Conservation (phyloP, 1,140 invertebrate genomes). For the Sycobia sp. region DNA sequence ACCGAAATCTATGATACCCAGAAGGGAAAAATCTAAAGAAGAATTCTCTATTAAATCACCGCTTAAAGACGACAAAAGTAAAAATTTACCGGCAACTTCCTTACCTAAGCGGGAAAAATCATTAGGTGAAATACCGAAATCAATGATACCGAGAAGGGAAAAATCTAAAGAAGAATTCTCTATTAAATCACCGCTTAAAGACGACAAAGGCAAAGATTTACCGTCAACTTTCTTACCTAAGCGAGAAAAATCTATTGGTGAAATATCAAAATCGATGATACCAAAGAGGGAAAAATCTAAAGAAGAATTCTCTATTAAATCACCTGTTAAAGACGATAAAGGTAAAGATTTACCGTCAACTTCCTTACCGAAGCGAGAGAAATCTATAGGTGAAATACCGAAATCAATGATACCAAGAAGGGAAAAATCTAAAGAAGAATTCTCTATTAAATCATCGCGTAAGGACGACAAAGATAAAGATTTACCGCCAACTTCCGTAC, state of each 20-base stretch:
- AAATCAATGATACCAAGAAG: conserved; percentile 6
- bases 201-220: conserved; percentile 11
- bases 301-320: conserved; percentile 9
- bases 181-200: conserved; percentile 12
- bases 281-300: conserved; percentile 16
- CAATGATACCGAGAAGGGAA: conserved; percentile 27
- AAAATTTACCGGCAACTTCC: not conserved
- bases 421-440: conserved; percentile 26
- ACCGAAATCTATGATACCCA: conserved; percentile 11
- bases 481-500: not conserved
- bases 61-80: not conserved
- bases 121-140: conserved; percentile 27
- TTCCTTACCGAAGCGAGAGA: not conserved
- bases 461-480: conserved; percentile 20
- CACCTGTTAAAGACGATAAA: not conserved
- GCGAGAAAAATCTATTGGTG: conserved; percentile 5
- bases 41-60: conserved; percentile 12
- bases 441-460: not conserved
- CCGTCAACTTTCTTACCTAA: not conserved
- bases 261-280: conserved; percentile 23
- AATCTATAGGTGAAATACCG: conserved; percentile 22
- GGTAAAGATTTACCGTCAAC: not conserved
- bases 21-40: conserved; percentile 23
- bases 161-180: conserved; percentile 30
- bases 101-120: conserved; percentile 21